These are phyloP conservation scores for Anastrepha obliqua DNA, from an alignment of 1,140 invertebrate species.

Conservation along the genomic window DNA sequence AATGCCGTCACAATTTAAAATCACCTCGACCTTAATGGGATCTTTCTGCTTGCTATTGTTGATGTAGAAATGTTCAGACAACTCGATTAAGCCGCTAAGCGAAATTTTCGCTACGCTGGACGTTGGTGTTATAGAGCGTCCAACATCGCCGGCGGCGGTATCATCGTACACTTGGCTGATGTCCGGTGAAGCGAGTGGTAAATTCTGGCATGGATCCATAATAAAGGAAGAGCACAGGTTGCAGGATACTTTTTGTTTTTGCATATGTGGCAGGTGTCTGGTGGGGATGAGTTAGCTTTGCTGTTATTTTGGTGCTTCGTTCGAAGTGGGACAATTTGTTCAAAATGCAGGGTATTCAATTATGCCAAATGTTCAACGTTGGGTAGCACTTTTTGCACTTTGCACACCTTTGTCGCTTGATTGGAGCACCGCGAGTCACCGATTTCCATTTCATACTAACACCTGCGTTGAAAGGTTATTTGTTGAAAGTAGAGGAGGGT, in stretches of 20 bases:
- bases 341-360: no score
- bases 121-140: not conserved
- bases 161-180: not conserved
- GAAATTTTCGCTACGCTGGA: not conserved
- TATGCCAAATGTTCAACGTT: not conserved
- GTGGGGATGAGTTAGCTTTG: not conserved
- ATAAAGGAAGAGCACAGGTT: not conserved
- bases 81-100: constrained; percentile 61
- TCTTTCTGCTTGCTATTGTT: constrained; percentile 78
- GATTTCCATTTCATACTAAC: constrained; percentile 16
- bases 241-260: not conserved
- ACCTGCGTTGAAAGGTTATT: not conserved
- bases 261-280: not conserved
- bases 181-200: not conserved
- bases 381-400: not conserved
- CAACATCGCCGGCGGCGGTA: not conserved
- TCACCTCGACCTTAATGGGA: constrained; percentile 86
- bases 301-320: not conserved
- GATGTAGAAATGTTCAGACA: constrained; percentile 91
- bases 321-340: not conserved
- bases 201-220: not conserved
- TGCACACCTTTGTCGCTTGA: not conserved
- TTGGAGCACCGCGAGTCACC: not conserved
- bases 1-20: constrained; percentile 83
- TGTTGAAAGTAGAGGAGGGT: not conserved